These are phyloP conservation scores for Burhinus oedicnemus DNA, from an alignment of 2,113 vertebrate species.

Conservation along the genomic window DNA sequence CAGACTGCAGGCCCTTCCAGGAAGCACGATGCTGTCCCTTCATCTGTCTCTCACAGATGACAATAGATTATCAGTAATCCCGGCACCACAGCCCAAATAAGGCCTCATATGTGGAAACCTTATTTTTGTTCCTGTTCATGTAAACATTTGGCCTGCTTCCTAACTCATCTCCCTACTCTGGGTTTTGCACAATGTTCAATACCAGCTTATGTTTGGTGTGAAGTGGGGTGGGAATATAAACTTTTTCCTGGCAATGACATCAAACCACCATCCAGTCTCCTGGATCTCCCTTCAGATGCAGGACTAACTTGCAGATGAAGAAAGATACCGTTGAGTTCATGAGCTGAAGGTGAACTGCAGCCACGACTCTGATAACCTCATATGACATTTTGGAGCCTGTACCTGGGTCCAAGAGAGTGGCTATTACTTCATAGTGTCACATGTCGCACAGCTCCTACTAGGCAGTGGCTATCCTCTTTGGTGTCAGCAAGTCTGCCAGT, in stretches of 20 bases:
- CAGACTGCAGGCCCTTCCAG: background rate
- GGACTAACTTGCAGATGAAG: background rate
- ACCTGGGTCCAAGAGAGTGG: background rate
- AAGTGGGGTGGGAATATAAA: background rate
- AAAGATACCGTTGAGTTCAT: background rate
- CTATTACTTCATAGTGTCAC: background rate
- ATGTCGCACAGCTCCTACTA: rapidly evolving
- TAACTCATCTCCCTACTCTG: background rate
- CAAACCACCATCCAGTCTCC: background rate
- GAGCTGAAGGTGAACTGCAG: background rate
- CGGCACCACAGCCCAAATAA: background rate
- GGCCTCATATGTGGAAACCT: background rate
- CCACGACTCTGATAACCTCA: too few species aligned
- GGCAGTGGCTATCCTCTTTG: background rate
- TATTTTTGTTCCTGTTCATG: background rate
- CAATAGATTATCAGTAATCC: background rate
- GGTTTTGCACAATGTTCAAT: background rate
- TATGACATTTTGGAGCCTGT: background rate
- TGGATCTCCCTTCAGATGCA: background rate
- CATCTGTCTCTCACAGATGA: background rate
- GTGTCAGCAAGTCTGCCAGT: background rate
- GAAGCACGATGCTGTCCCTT: background rate
- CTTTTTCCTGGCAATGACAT: background rate
- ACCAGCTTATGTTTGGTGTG: background rate
- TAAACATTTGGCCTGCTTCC: background rate